Conservation (phyloP, 2,113 vertebrate species). For the Caretta caretta region DNA sequence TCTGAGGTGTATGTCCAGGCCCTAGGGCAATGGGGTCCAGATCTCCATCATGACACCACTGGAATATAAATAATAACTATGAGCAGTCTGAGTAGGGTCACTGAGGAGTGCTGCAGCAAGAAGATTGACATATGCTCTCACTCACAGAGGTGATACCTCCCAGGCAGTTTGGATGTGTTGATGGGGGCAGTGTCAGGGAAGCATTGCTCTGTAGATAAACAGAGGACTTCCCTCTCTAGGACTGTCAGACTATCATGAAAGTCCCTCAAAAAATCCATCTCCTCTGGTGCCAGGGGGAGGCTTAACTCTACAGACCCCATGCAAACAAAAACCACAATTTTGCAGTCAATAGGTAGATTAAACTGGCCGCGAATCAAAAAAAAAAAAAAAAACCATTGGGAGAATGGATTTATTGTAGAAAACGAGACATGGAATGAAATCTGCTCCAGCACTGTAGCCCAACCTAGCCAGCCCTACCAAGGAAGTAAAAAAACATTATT, state of each 20-base stretch:
- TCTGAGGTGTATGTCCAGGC: neutral
- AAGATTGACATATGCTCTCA: neutral
- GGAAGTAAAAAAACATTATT: constrained; percentile 44
- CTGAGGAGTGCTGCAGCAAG: neutral
- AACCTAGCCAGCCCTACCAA: constrained; percentile 35
- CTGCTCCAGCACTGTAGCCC: constrained; percentile 32
- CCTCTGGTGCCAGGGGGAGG: constrained; percentile 6
- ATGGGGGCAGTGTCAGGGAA: neutral
- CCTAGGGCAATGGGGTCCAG: neutral
- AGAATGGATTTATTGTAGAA: constrained; percentile 53
- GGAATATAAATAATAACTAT: neutral
- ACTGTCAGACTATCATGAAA: constrained; percentile 1
- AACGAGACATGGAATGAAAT: constrained; percentile 42
- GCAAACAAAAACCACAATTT: constrained; percentile 58
- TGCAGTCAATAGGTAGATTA: constrained; percentile 59
- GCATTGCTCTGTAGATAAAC: constrained; percentile 37
- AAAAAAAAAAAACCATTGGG: neutral
- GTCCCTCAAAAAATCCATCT: neutral
- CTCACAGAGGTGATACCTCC: neutral
- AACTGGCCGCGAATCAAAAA: constrained; percentile 60
- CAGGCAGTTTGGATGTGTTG: neutral
- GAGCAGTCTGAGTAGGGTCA: neutral
- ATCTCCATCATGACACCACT: neutral
- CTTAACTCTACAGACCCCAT: constrained; percentile 27
- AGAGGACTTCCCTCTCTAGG: neutral